phyloP scores from a whole-genome alignment of 2,888 invertebrate genomes.

The Spatulosminthurus flaviceps region DNA sequence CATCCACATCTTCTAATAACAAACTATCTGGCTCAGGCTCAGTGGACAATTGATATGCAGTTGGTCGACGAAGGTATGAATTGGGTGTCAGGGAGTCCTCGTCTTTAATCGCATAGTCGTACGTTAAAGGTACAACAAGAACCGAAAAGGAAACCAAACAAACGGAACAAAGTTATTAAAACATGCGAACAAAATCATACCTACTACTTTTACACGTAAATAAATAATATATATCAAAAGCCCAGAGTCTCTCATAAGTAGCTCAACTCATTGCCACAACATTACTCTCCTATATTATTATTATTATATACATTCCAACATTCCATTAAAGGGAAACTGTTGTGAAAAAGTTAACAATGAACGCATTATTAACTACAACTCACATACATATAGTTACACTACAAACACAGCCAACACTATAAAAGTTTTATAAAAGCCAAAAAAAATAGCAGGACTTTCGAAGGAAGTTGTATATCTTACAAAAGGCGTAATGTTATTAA shows the following conservation, averaged over 20 bases:
- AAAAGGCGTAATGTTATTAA: background rate
- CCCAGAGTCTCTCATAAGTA: too few species aligned
- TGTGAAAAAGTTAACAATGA: background rate
- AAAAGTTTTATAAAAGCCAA: background rate
- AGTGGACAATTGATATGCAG: conserved; percentile 12
- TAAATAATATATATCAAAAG: background rate
- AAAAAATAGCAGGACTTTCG: conserved; percentile 23
- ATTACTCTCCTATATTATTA: too few species aligned
- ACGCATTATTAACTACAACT: background rate
- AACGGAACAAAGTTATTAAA: conserved; percentile 40
- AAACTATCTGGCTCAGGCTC: conserved; percentile 32
- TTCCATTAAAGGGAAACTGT: too few species aligned
- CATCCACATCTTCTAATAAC: conserved; percentile 45
- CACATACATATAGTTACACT: too few species aligned
- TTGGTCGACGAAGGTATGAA: conserved; percentile 34
- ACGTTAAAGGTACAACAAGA: background rate
- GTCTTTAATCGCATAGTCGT: too few species aligned
- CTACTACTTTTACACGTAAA: background rate
- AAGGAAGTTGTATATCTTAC: conserved; percentile 26
- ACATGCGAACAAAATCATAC: conserved; percentile 27
- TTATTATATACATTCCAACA: background rate
- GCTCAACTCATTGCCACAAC: too few species aligned
- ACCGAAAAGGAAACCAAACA: conserved; percentile 30
- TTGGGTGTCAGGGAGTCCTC: conserved; percentile 29
- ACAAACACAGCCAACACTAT: too few species aligned